phyloP scores from a whole-genome alignment of 2,797 vertebrate species.

The Anguilla obscura region DNA sequence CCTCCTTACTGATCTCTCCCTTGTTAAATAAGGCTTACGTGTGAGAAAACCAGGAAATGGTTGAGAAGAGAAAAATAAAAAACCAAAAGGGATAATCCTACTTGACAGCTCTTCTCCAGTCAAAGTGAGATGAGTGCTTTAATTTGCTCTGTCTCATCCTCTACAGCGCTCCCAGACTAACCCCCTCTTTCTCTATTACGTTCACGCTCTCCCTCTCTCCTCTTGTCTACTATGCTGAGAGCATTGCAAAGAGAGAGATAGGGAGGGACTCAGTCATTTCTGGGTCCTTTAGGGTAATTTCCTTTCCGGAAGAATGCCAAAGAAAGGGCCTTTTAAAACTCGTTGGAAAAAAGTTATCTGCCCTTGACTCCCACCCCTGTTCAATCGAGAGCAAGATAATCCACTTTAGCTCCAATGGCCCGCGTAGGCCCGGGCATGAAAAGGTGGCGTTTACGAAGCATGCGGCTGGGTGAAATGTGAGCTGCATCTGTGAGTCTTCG shows the following conservation, averaged over 20 bases:
- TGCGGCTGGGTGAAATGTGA: neutral
- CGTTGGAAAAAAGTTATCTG: neutral
- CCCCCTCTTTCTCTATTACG: neutral
- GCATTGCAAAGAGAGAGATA: neutral
- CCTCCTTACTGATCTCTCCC: neutral
- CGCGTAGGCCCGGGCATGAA: neutral
- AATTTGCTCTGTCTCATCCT: neutral
- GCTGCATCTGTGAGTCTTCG: neutral
- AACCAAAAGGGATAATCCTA: neutral
- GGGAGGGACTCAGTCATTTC: neutral
- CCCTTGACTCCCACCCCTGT: neutral
- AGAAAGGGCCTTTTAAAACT: neutral
- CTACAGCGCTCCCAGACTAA: neutral
- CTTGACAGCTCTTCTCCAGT: neutral
- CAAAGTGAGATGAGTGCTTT: constrained; percentile 11
- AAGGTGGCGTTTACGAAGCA: neutral
- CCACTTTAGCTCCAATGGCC: neutral
- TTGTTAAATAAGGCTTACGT: neutral
- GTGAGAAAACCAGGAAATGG: constrained; percentile 7
- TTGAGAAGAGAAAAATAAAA: constrained; percentile 7
- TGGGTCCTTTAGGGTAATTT: neutral
- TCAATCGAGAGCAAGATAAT: neutral
- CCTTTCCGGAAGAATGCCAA: neutral
- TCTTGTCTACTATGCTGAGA: neutral
- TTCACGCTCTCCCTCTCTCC: constrained; percentile 47